Evolutionary conservation across 1,140 invertebrate species (phyloP).

Genomic region (Elymnias hypermnestra): DNA sequence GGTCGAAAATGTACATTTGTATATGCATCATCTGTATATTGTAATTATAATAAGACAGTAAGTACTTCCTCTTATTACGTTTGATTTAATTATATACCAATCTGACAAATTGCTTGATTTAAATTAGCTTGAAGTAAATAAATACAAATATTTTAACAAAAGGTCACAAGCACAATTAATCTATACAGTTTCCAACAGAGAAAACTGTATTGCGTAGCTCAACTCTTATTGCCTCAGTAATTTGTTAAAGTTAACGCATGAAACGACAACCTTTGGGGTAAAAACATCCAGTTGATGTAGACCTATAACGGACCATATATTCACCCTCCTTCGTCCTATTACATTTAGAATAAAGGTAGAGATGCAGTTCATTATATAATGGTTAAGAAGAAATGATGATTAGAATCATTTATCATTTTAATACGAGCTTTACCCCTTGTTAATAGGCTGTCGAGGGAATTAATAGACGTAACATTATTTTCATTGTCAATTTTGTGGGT

Average conservation of each 20-base stretch:
- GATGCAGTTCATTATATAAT: constrained; percentile 25
- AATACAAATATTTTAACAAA: constrained; percentile 39
- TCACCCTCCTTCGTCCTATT: constrained; percentile 1
- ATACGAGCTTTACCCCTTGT: constrained; percentile 58
- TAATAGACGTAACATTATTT: constrained; percentile 65
- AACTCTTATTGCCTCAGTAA: constrained; percentile 49
- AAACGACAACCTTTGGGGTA: constrained; percentile 46
- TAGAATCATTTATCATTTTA: constrained; percentile 69
- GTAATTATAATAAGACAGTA: no score
- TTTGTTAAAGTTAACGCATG: constrained; percentile 67
- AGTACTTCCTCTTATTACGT: no score
- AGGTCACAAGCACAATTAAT: constrained; percentile 56
- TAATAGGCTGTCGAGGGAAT: constrained; percentile 64
- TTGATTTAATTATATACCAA: no score
- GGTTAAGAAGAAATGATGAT: constrained; percentile 53
- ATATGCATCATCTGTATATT: no score
- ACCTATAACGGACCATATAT: constrained; percentile 17
- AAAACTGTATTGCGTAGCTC: constrained; percentile 49
- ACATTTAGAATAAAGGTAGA: constrained; percentile 9
- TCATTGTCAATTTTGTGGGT: constrained; percentile 57
- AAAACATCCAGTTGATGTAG: constrained; percentile 30
- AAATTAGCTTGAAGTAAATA: no score
- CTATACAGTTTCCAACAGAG: constrained; percentile 38
- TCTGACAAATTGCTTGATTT: no score
- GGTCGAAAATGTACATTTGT: no score